Evolutionary conservation across 1,140 invertebrate genomes (phyloP).

Genomic region (Drosophila serrata): DNA sequence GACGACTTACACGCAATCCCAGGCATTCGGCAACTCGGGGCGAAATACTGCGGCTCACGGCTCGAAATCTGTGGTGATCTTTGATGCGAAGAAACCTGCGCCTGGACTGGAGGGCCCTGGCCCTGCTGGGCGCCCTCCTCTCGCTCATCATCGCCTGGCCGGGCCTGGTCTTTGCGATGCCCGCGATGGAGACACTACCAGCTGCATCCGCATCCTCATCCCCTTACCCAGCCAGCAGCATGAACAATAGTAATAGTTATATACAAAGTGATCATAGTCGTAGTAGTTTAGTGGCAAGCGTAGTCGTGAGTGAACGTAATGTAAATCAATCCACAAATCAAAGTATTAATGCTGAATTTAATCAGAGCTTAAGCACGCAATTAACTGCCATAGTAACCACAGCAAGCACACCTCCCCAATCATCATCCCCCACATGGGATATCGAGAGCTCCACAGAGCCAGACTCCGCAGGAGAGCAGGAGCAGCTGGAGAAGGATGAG

Average conservation of each 20-base stretch:
- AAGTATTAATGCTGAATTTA: conserved; percentile 83
- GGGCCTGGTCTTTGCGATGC: conserved; percentile 74
- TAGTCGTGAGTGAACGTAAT: conserved; percentile 63
- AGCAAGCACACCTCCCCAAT: conserved; percentile 35
- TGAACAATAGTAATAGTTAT: conserved; percentile 65
- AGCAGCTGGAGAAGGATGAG: conserved; percentile 42
- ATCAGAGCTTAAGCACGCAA: conserved; percentile 66
- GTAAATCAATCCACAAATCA: conserved; percentile 73
- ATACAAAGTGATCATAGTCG: conserved; percentile 79
- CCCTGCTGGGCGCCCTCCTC: conserved; percentile 85
- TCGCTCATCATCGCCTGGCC: conserved; percentile 77
- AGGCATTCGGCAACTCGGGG: conserved; percentile 19
- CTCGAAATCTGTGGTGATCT: conserved; percentile 67
- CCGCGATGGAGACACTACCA: conserved; percentile 41
- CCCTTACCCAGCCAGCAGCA: conserved; percentile 6
- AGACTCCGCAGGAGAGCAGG: too few relatives aligned
- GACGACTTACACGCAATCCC: conserved; percentile 24
- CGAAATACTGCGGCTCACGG: conserved; percentile 18
- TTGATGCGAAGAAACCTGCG: conserved; percentile 85
- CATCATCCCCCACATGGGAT: conserved; percentile 18
- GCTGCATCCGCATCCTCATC: conserved; percentile 6
- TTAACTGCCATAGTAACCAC: conserved; percentile 59
- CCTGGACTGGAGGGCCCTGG: conserved; percentile 85
- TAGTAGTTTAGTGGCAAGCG: conserved; percentile 65
- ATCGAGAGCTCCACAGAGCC: conserved; percentile 4